Evolutionary conservation across 2,113 vertebrate genomes (phyloP).

Genomic region (Eonycteris spelaea): DNA sequence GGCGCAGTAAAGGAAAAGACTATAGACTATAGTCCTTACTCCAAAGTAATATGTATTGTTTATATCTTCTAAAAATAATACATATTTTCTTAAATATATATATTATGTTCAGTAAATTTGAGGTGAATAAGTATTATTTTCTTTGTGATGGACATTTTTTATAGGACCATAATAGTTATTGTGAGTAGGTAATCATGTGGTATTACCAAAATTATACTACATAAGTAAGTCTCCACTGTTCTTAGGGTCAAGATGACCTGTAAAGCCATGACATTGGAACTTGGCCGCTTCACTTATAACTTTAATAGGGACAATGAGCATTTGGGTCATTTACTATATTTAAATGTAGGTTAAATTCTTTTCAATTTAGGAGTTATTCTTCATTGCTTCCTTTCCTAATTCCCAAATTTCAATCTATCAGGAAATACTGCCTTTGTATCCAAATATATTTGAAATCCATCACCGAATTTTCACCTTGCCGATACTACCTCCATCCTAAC

Average conservation of each 20-base stretch:
- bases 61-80: not conserved
- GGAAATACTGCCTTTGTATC: not conserved
- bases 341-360: not conserved
- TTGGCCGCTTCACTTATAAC: not conserved
- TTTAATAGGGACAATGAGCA: not conserved
- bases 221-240: not conserved
- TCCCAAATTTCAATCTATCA: not conserved
- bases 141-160: not conserved
- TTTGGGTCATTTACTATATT: not conserved
- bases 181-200: not conserved
- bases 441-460: not conserved
- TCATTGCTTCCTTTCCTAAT: not conserved
- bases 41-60: not conserved
- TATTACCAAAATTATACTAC: not conserved
- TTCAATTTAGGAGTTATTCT: not conserved
- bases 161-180: not conserved
- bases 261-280: not conserved
- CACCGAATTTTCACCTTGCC: not conserved
- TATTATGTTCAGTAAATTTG: not conserved
- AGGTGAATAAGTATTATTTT: not conserved
- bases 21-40: not conserved
- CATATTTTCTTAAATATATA: not conserved
- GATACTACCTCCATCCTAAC: not conserved
- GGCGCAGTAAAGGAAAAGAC: not conserved
- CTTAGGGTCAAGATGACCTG: not conserved